Percentiles rank a stretch among this genome's conserved stretches.
phyloP scores from a whole-genome alignment of 2,113 vertebrate genomes.

The Aldabrachelys gigantea region DNA sequence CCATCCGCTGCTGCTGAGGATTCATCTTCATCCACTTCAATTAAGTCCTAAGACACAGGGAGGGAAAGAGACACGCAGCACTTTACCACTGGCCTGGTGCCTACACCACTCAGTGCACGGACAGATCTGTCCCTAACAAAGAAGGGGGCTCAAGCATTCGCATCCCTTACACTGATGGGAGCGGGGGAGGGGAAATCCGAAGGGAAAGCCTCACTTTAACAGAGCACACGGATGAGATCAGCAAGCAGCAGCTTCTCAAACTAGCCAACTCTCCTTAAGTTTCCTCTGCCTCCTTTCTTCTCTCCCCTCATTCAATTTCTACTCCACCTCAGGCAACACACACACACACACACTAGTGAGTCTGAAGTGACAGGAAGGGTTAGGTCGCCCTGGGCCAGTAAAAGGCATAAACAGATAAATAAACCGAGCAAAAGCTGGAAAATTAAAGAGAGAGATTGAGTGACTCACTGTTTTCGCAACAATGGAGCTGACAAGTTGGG shows the following conservation, averaged over 20 bases:
- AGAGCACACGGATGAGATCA: fast-evolving
- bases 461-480: conserved; percentile 73
- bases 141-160: not conserved
- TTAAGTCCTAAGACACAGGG: conserved; percentile 81
- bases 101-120: not conserved
- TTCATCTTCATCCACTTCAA: conserved; percentile 92
- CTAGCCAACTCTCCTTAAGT: conserved; percentile 52
- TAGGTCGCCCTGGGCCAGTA: not conserved
- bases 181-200: not conserved
- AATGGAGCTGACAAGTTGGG: conserved; percentile 74
- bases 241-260: not conserved
- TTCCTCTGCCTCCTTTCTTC: not conserved
- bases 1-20: conserved; percentile 97
- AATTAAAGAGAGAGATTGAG: conserved; percentile 44
- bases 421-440: not conserved
- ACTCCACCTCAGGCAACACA: not conserved
- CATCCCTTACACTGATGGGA: not conserved
- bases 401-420: conserved; percentile 1
- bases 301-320: not conserved
- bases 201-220: not conserved
- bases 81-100: not conserved
- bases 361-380: not conserved
- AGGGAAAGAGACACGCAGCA: conserved; percentile 26
- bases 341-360: not conserved
- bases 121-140: not conserved